phyloP scores from a whole-genome alignment of 2,797 vertebrate species.

The Bovichtus diacanthus region DNA sequence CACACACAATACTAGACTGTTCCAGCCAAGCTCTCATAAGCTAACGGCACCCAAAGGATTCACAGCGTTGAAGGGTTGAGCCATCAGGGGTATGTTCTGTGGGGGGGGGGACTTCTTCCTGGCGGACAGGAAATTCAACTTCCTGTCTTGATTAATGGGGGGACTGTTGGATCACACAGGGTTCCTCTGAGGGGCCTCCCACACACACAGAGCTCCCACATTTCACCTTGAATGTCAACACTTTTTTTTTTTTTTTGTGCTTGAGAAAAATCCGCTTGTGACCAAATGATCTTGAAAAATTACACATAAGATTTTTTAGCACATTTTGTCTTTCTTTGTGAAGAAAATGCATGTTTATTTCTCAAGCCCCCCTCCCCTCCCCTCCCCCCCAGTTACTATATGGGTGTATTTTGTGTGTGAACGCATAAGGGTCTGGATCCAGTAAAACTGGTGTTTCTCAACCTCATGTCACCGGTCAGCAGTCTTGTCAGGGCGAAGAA shows the following conservation, averaged over 20 bases:
- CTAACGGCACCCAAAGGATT: constrained; percentile 70
- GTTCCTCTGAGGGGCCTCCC: constrained; percentile 60
- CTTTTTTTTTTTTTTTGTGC: neutral
- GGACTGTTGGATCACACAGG: constrained; percentile 62
- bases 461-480: constrained; percentile 58
- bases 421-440: constrained; percentile 61
- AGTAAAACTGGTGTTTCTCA: constrained; percentile 81
- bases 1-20: constrained; percentile 61
- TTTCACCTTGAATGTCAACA: constrained; percentile 56
- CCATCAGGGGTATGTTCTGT: constrained; percentile 42
- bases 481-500: constrained; percentile 69
- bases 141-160: constrained; percentile 83
- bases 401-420: constrained; percentile 52
- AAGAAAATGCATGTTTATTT: constrained; percentile 38
- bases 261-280: constrained; percentile 14
- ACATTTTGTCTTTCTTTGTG: neutral
- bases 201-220: constrained; percentile 67
- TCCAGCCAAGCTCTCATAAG: constrained; percentile 56
- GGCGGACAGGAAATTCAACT: constrained; percentile 82
- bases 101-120: constrained; percentile 60
- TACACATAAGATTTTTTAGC: constrained; percentile 32
- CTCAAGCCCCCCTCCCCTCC: neutral
- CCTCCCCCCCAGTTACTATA: neutral
- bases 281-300: constrained; percentile 11
- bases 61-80: constrained; percentile 56